phyloP scores from a whole-genome alignment of 2,888 invertebrate genomes.

The Nowickia ferox region DNA sequence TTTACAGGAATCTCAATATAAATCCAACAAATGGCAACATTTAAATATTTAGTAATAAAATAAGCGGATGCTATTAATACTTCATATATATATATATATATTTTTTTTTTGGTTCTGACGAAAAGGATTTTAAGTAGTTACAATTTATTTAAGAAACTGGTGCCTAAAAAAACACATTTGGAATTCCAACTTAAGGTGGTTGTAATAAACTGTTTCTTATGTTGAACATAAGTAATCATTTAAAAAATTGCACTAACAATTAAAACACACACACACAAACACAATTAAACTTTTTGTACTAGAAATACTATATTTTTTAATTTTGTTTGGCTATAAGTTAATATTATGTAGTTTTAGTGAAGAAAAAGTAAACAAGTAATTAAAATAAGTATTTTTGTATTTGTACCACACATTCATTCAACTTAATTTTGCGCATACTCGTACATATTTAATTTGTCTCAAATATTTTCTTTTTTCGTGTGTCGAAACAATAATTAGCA shows the following conservation, averaged over 20 bases:
- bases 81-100: neutral
- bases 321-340: slow-evolving; percentile 34
- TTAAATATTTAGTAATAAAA: slow-evolving; percentile 29
- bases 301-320: slow-evolving; percentile 7
- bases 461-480: slow-evolving; percentile 3
- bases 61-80: slow-evolving; percentile 14
- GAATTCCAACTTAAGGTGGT: slow-evolving; percentile 32
- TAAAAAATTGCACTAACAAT: slow-evolving; percentile 16
- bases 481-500: slow-evolving; percentile 50
- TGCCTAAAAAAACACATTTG: slow-evolving; percentile 52
- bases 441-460: neutral
- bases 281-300: slow-evolving; percentile 21
- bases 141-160: slow-evolving; percentile 41
- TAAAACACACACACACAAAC: slow-evolving; percentile 43
- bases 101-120: slow-evolving; percentile 11
- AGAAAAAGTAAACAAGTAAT: slow-evolving; percentile 30
- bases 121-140: slow-evolving; percentile 34
- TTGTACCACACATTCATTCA: slow-evolving; percentile 9
- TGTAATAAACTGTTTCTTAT: slow-evolving; percentile 73
- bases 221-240: slow-evolving; percentile 76
- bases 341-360: slow-evolving; percentile 26
- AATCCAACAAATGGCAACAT: slow-evolving; percentile 64
- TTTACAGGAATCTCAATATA: slow-evolving; percentile 62
- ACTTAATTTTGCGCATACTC: slow-evolving; percentile 7
- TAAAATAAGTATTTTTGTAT: slow-evolving; percentile 31